Evolutionary conservation across 1,140 invertebrate species (phyloP).

Genomic region (Drosophila trapezifrons): DNA sequence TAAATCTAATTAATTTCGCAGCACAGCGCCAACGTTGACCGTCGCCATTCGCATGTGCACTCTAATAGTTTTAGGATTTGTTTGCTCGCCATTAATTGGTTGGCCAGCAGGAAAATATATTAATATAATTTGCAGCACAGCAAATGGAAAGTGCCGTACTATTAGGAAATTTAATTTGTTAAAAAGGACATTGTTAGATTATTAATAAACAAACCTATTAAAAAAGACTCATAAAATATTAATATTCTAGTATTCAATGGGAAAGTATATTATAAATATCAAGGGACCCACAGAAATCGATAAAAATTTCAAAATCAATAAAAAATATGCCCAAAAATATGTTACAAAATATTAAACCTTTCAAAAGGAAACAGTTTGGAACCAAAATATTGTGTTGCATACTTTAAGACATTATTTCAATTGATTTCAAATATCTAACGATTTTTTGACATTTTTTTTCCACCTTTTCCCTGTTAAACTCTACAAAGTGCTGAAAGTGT

Average conservation of each 20-base stretch:
- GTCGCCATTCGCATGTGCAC: slow-evolving; percentile 13
- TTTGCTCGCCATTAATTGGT: slow-evolving; percentile 41
- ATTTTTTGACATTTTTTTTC: too few relatives aligned
- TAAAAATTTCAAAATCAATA: too few relatives aligned
- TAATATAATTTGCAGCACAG: slow-evolving; percentile 44
- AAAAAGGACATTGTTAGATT: not conserved
- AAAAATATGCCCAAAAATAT: too few relatives aligned
- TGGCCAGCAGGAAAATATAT: slow-evolving; percentile 37
- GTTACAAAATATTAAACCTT: too few relatives aligned
- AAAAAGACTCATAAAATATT: too few relatives aligned
- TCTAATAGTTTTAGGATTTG: slow-evolving; percentile 36
- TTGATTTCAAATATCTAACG: not conserved
- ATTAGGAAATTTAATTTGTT: slow-evolving; percentile 4
- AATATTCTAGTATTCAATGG: too few relatives aligned
- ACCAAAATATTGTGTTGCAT: too few relatives aligned
- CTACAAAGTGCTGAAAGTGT: not conserved
- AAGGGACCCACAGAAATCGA: too few relatives aligned
- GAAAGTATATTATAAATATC: too few relatives aligned
- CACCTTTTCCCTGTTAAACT: too few relatives aligned
- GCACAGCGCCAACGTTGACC: slow-evolving; percentile 5
- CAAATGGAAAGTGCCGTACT: slow-evolving; percentile 7
- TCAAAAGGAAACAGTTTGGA: too few relatives aligned
- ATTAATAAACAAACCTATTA: not conserved
- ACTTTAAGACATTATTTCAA: not conserved
- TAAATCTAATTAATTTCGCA: slow-evolving; percentile 76